Evolutionary conservation across 2,888 invertebrate genomes (phyloP), one percentile per base, ranked within the genome.

Genomic region (Globia sparganii): DNA sequence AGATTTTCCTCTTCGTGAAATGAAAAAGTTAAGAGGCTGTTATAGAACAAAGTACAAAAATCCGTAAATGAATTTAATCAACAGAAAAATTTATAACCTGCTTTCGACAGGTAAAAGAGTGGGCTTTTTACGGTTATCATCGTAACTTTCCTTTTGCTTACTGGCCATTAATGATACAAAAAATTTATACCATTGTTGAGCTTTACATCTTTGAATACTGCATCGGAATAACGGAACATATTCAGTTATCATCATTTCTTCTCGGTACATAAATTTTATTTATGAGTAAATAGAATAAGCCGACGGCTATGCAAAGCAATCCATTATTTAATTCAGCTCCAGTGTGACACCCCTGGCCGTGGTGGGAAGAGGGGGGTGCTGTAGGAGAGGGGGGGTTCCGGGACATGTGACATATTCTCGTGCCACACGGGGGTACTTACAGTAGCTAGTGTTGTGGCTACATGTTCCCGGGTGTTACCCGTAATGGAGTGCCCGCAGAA

Each of bases 331-430:
- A 94, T 94, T 92, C 92, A 86, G 87, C 89, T 87, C 81, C 78
- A 76, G 89, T 87, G 91, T 89, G 88, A 88, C 92, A 91, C 90
- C 93, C 91, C 91, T 90, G 56, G 78, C 84, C 86, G 87, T 81
- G 83, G 88, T 83, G 77, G 87, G 84, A 43, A 3, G 11, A 53
- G 34, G 90, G 90, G 90, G 86, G 91, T 5, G 58, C n/a, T 40
- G 59, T n/a, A n/a, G n/a, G n/a, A n/a, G 49, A 40, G 34, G 88
- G 90, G 90, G 90, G 88, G 92, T 90, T 87, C 88, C 84, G 91
- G 91, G 91, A 93, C 94, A 92, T 90, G 94, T 94, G 95, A 95
- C 95, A 95, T 94, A 95, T 95, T 95, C 94, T 91, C 94, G 93
- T 91, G 92, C 89, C 92, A 90, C 94, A 86, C 91, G 93, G 92